Conservation (phyloP, 1,140 invertebrate species). For the Drosophila bocqueti region DNA sequence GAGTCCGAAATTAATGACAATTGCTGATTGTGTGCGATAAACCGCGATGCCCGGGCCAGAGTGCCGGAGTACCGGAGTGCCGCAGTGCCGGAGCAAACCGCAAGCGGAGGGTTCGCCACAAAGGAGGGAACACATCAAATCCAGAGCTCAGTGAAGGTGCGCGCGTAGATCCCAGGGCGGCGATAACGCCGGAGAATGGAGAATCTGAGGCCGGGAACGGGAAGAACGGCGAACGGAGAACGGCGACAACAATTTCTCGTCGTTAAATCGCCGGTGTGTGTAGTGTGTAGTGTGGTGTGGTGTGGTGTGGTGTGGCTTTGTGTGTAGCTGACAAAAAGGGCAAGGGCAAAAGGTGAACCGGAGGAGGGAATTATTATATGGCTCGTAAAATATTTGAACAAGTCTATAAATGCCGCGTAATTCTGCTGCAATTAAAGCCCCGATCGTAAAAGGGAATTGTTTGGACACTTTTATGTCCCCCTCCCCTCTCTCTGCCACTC, state of each 20-base stretch:
- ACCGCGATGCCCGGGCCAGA: constrained; percentile 24
- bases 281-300: background rate
- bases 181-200: constrained; percentile 46
- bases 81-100: background rate
- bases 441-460: constrained; percentile 47
- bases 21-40: constrained; percentile 82
- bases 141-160: constrained; percentile 59
- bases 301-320: constrained; percentile 8
- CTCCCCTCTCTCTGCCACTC: background rate
- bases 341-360: constrained; percentile 36
- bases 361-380: constrained; percentile 70
- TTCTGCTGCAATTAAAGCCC: constrained; percentile 68
- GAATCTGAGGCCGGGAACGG: constrained; percentile 2
- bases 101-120: constrained; percentile 33
- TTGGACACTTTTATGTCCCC: constrained; percentile 40
- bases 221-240: constrained; percentile 15
- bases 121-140: constrained; percentile 26
- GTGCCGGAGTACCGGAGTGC: too few relatives aligned
- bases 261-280: constrained; percentile 37
- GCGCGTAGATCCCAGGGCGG: constrained; percentile 50
- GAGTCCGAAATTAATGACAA: constrained; percentile 80
- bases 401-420: constrained; percentile 79
- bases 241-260: constrained; percentile 55
- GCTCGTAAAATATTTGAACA: constrained; percentile 82
- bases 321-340: constrained; percentile 28